A percentile compares a stretch with the other conserved stretches of the same genome.
Evolutionary conservation across 1,140 invertebrate genomes (phyloP).

Genomic region (Pseudomyrmex flavicornis): DNA sequence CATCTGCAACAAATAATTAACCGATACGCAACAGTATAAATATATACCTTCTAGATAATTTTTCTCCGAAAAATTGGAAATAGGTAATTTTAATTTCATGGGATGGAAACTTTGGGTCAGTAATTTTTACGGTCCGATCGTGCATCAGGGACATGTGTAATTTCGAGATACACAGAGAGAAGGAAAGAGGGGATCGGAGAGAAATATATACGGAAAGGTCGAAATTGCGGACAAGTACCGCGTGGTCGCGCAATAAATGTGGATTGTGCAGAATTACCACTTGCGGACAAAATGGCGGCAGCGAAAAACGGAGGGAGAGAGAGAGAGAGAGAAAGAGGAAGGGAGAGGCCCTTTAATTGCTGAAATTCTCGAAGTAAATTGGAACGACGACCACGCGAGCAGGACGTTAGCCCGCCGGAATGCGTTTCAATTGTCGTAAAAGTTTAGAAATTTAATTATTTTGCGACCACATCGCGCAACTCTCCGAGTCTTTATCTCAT

Average conservation of each 20-base stretch:
- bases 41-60: too few species aligned
- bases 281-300: constrained; percentile 30
- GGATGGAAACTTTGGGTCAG: constrained; percentile 18
- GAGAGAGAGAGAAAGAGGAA: background rate
- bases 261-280: constrained; percentile 64
- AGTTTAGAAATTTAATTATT: constrained; percentile 74
- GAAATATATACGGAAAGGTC: constrained; percentile 34
- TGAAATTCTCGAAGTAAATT: constrained; percentile 69
- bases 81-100: constrained; percentile 36
- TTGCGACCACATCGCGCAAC: background rate
- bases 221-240: constrained; percentile 43
- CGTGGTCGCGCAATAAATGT: constrained; percentile 64
- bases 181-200: background rate
- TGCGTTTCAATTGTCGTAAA: constrained; percentile 64
- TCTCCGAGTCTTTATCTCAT: background rate
- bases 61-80: constrained; percentile 6
- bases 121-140: constrained; percentile 46
- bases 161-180: constrained; percentile 2
- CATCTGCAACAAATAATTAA: too few species aligned
- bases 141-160: constrained; percentile 26
- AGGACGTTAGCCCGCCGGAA: constrained; percentile 40
- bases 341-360: constrained; percentile 66
- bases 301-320: constrained; percentile 38
- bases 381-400: constrained; percentile 30
- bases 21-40: too few species aligned